These are phyloP conservation scores for Arion vulgaris DNA, from an alignment of 1,140 invertebrate species.

Conservation along the genomic window DNA sequence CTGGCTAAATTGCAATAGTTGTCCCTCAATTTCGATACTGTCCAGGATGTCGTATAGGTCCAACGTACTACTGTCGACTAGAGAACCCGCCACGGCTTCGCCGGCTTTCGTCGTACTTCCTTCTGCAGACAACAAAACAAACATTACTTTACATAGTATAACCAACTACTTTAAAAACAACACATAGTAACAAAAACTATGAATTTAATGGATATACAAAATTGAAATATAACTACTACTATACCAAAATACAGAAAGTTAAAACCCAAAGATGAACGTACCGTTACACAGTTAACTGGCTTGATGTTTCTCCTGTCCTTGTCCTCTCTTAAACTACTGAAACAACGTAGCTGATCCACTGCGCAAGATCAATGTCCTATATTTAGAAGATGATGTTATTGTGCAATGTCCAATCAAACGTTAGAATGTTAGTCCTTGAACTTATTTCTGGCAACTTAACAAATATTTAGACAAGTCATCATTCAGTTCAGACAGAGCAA, in stretches of 20 bases:
- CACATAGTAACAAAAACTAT: too few species aligned
- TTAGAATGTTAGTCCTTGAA: constrained; percentile 7
- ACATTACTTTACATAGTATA: too few species aligned
- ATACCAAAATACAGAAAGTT: too few species aligned
- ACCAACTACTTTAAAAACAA: too few species aligned
- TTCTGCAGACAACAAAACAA: not conserved
- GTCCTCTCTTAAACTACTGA: not conserved
- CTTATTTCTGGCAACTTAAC: not conserved
- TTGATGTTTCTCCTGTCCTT: not conserved
- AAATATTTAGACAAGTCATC: too few species aligned
- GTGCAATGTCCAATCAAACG: not conserved
- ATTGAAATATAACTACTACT: too few species aligned
- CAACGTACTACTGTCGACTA: not conserved
- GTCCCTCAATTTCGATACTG: not conserved
- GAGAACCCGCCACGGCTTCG: constrained; percentile 1
- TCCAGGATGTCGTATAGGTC: not conserved
- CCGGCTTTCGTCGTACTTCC: constrained; percentile 5
- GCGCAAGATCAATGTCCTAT: not conserved
- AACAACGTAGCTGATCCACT: not conserved
- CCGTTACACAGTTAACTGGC: not conserved
- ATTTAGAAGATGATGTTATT: not conserved
- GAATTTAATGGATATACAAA: too few species aligned
- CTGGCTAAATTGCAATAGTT: not conserved
- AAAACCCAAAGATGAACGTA: too few species aligned
- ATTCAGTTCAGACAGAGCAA: too few species aligned